These are phyloP conservation scores for Sminthurinus aureus DNA, from an alignment of 2,888 invertebrate genomes.

Conservation along the genomic window DNA sequence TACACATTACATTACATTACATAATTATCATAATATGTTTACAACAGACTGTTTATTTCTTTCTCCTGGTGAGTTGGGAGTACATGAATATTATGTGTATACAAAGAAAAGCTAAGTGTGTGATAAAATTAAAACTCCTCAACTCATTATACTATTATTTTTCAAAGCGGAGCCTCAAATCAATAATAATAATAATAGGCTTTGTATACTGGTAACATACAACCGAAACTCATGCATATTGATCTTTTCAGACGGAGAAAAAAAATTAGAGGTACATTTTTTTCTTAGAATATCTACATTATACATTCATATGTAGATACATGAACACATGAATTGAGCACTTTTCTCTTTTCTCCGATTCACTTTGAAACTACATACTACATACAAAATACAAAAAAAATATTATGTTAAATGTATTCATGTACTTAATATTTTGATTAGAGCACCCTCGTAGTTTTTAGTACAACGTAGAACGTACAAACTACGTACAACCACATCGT, in stretches of 20 bases:
- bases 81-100: background rate
- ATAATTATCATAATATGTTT: background rate
- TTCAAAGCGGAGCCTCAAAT: slow-evolving; percentile 4
- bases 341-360: slow-evolving; percentile 2
- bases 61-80: background rate
- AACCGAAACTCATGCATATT: too few relatives aligned
- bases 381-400: too few relatives aligned
- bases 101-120: background rate
- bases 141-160: background rate
- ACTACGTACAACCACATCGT: too few relatives aligned
- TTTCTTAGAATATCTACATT: too few relatives aligned
- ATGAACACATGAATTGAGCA: background rate
- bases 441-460: background rate
- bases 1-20: background rate
- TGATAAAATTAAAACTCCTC: background rate
- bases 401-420: too few relatives aligned
- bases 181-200: slow-evolving; percentile 1
- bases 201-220: background rate
- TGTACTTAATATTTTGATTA: too few relatives aligned
- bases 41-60: too few relatives aligned
- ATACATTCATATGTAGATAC: background rate
- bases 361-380: too few relatives aligned
- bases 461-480: background rate
- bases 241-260: too few relatives aligned
- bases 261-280: too few relatives aligned